Base-by-base conservation (phyloP, 2,888 invertebrate genomes). In the Chesias legatella region DNA sequence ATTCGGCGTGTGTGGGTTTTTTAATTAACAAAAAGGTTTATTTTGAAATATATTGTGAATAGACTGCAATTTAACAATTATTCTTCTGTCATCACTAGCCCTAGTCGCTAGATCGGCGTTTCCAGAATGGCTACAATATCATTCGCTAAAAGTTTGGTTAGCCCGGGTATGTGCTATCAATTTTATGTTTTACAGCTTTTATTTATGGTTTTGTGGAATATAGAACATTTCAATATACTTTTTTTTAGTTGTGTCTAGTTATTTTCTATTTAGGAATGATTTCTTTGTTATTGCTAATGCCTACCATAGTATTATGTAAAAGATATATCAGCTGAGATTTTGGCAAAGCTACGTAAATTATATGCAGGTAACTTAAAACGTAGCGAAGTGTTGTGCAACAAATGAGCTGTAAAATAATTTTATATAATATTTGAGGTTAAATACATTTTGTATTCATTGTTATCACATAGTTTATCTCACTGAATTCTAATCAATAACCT, bases 81-180 rank as follows among this genome's bases (percentile, higher is more conserved):
- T 17, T 17, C 3, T 2, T 17, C 5, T 17, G 13, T 17, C 13
- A 3, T 17, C 2, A 17, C 13, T 17, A 17, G 11, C 21, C 30
- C 17, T 17, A 8, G 25, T 25, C 20, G 22, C n/a, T 24, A 28
- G 7, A 28, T 5, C 13, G 7, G 4, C 8, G 13, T 10, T 21
- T 6, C 7, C 33, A 35, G 25, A 41, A 86, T 88, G 86, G 78
- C 86, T 58, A 82, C 82, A 45, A 73, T 88, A 69, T 71, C 85
- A 34, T 78, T 85, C 56, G 86, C 85, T 29, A 86, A 83, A 74
- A 86, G 76, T 78, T 82, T 86, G 78, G 84, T 88, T 76, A 86
- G 72, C 69, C 86, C 86, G 76, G 86, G 86, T 88, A 78, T 46
- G 48, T 24, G 29, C 13, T 20, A 28, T 27, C 6, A 33, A 2